Conservation (phyloP, 2,113 vertebrate genomes). For the Eptatretus burgeri region DNA sequence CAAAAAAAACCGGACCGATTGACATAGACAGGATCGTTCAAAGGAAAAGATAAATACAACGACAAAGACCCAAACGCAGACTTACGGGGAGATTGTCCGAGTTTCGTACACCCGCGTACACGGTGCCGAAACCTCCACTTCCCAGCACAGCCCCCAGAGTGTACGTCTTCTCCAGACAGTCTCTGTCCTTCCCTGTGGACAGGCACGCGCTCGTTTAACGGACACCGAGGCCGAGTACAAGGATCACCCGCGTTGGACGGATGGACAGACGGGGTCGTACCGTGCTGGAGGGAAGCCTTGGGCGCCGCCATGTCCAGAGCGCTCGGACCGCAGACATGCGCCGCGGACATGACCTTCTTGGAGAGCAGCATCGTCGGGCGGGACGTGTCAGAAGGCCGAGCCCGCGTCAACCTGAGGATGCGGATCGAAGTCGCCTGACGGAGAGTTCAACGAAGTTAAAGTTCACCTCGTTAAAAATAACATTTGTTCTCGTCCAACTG, state of each 20-base stretch:
- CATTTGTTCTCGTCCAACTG: too few species aligned
- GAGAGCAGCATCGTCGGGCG: slow-evolving; percentile 6
- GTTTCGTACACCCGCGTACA: slow-evolving; percentile 52
- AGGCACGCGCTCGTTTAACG: not conserved
- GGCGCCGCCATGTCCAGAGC: not conserved
- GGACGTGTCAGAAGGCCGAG: not conserved
- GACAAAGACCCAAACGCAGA: not conserved
- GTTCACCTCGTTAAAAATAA: too few species aligned
- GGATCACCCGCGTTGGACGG: not conserved
- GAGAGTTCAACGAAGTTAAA: too few species aligned
- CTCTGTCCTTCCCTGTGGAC: slow-evolving; percentile 23
- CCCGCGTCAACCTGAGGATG: not conserved
- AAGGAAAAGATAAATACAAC: not conserved
- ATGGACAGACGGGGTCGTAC: not conserved
- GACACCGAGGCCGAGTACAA: not conserved
- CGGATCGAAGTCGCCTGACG: not conserved
- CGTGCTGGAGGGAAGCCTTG: not conserved
- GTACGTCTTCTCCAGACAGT: slow-evolving; percentile 70
- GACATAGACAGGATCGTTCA: not conserved
- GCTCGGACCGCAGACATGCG: not conserved
- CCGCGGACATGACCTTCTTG: slow-evolving; percentile 3
- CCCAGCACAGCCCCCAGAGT: slow-evolving; percentile 67
- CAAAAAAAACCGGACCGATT: not conserved
- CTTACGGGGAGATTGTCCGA: slow-evolving; percentile 68
- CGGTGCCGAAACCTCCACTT: slow-evolving; percentile 70